Evolutionary conservation across 2,888 invertebrate species (phyloP).

Genomic region (Hyalella azteca): DNA sequence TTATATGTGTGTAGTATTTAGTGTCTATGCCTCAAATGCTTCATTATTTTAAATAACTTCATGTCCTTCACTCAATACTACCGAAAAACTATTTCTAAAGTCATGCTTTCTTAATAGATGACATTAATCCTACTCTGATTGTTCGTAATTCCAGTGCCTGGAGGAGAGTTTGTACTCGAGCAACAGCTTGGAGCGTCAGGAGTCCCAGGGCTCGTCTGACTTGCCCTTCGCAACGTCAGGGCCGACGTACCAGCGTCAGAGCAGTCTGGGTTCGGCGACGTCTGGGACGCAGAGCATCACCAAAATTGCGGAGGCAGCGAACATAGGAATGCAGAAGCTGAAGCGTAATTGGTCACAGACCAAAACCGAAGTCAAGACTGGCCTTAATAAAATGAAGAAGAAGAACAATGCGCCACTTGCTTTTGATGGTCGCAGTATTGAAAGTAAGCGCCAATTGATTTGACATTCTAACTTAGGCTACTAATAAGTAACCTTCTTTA

Average conservation of each 20-base stretch:
- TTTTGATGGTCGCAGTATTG: conserved; percentile 43
- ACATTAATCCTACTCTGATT: too few relatives aligned
- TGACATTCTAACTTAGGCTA: too few relatives aligned
- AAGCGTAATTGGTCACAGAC: conserved; percentile 70
- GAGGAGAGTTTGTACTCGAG: not conserved
- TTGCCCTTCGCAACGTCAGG: not conserved
- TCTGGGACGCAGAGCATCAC: conserved; percentile 69
- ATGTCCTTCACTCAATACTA: too few relatives aligned
- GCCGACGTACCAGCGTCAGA: conserved; percentile 19
- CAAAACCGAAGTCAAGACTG: conserved; percentile 70
- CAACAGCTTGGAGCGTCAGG: not conserved
- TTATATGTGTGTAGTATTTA: too few relatives aligned
- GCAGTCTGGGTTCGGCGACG: conserved; percentile 7
- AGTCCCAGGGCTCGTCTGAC: not conserved
- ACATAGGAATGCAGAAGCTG: conserved; percentile 71
- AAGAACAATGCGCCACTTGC: conserved; percentile 59
- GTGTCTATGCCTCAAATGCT: too few relatives aligned
- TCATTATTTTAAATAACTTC: too few relatives aligned
- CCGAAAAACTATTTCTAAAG: too few relatives aligned
- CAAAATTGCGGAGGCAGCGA: conserved; percentile 71
- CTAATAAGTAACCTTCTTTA: too few relatives aligned
- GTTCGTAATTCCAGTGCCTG: conserved; percentile 15
- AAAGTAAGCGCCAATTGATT: too few relatives aligned
- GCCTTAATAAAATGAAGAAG: conserved; percentile 65
- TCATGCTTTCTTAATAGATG: too few relatives aligned